phyloP scores from a whole-genome alignment of 30 jellyfish, hydroid and myxozoan species.

The Morbakka virulenta region DNA sequence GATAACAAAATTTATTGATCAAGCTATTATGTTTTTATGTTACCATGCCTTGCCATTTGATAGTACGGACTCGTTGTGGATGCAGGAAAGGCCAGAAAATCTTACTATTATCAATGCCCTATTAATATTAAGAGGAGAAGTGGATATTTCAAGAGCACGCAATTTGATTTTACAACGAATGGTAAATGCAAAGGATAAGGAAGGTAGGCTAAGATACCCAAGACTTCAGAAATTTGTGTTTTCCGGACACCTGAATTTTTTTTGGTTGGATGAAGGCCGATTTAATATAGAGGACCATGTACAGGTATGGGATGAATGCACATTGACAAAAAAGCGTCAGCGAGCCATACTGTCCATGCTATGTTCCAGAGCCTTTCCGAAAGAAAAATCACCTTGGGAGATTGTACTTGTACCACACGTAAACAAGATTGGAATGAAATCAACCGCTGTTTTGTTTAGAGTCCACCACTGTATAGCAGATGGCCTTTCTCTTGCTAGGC shows the following conservation, averaged over 20 bases:
- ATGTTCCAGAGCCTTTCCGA: constrained; percentile 42
- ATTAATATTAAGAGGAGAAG: constrained; percentile 39
- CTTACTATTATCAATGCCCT: constrained; percentile 67
- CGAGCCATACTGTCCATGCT: constrained; percentile 25
- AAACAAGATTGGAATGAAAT: constrained; percentile 30
- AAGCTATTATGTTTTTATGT: neutral
- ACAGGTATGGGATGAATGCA: constrained; percentile 32
- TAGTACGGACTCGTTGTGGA: constrained; percentile 68
- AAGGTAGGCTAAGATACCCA: constrained; percentile 19
- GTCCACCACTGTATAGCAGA: constrained; percentile 83
- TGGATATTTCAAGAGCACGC: constrained; percentile 21
- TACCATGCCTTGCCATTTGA: constrained; percentile 50
- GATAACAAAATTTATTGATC: constrained; percentile 34
- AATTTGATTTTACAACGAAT: constrained; percentile 5
- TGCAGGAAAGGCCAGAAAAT: constrained; percentile 54
- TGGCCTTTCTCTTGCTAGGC: constrained; percentile 65
- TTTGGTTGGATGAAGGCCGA: constrained; percentile 55
- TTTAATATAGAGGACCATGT: constrained; percentile 59
- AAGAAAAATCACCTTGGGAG: constrained; percentile 80
- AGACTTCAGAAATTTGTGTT: constrained; percentile 22
- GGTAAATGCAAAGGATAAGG: constrained; percentile 4
- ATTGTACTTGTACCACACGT: constrained; percentile 39
- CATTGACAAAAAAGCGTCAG: constrained; percentile 10
- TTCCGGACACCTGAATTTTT: constrained; percentile 53
- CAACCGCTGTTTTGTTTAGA: constrained; percentile 63